Evolutionary conservation across 2,797 vertebrate species (phyloP).

Genomic region (Australoheros facetus): DNA sequence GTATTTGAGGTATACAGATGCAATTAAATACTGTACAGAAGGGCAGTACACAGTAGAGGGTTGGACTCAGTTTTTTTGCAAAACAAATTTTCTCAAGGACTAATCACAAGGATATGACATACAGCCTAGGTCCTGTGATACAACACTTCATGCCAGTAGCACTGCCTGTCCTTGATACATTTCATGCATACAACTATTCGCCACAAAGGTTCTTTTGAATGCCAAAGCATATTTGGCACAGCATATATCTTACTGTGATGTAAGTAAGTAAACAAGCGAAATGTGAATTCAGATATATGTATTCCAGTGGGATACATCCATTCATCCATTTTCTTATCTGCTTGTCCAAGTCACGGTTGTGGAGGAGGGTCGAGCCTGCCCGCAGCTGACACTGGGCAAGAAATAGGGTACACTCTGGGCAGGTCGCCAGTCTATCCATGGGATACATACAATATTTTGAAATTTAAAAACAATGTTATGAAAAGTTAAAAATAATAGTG

Average conservation of each 20-base stretch:
- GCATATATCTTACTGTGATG: background rate
- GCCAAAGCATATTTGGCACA: background rate
- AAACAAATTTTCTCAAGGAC: background rate
- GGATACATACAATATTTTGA: background rate
- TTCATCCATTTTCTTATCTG: background rate
- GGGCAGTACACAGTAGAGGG: background rate
- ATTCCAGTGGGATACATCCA: background rate
- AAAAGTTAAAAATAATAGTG: background rate
- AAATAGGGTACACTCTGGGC: background rate
- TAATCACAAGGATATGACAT: background rate
- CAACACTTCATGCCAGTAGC: background rate
- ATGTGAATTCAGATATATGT: background rate
- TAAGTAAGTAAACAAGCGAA: background rate
- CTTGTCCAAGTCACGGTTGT: background rate
- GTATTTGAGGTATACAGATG: background rate
- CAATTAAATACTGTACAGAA: background rate
- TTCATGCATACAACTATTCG: background rate
- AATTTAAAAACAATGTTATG: background rate
- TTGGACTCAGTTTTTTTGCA: background rate
- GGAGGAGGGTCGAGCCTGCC: background rate
- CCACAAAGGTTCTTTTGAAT: background rate
- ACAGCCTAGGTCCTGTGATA: too few species aligned
- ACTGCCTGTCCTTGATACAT: background rate
- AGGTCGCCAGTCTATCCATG: fast-evolving
- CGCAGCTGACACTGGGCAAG: background rate